Evolutionary conservation across 2,888 invertebrate genomes (phyloP), one percentile per base, ranked within the genome.

Genomic region (Xestia sexstrigata): DNA sequence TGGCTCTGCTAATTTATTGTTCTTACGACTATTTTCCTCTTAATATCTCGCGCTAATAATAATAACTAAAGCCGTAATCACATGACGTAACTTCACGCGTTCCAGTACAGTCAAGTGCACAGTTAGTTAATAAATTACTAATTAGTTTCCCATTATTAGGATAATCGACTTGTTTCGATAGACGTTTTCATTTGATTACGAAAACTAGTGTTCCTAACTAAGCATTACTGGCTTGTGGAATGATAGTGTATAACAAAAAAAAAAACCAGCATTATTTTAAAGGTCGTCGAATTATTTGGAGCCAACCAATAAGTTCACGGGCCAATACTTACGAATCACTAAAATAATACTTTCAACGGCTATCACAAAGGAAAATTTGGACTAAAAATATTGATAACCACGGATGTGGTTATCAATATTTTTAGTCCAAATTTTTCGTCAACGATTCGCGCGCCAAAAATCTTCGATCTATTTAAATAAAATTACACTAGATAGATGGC

Each of bases 11-110:
- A 77, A 82, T 78, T 82, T 78, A 74, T 71, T 78, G 49, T 80
- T 84, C 77, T 84, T 79, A 70, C 39, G 11, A 75, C 76, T 68
- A 79, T 88, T 88, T 88, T 88, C 88, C 88, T 89, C 80, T 76
- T 79, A 66, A 74, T 89, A 87, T 87, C 76, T 87, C 76, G 49
- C 23, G 63, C 60, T 76, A 87, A 81, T 84, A 87, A 81, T 87
- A 87, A 80, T 79, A 72, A 63, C 74, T 73, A 60, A 79, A 62
- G 49, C 72, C 35, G 76, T 79, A 80, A 84, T 87, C 84, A 76
- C 65, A 80, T 85, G 78, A 85, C 80, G 80, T 76, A 80, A 86
- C 70, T 79, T 75, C 52, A 78, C 68, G 65, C 66, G 17, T 63
- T 79, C 60, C 66, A 66, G 78, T 76, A 67, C 47, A 69, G 70